phyloP scores from a whole-genome alignment of 2,797 vertebrate genomes.

The Galago senegalensis region DNA sequence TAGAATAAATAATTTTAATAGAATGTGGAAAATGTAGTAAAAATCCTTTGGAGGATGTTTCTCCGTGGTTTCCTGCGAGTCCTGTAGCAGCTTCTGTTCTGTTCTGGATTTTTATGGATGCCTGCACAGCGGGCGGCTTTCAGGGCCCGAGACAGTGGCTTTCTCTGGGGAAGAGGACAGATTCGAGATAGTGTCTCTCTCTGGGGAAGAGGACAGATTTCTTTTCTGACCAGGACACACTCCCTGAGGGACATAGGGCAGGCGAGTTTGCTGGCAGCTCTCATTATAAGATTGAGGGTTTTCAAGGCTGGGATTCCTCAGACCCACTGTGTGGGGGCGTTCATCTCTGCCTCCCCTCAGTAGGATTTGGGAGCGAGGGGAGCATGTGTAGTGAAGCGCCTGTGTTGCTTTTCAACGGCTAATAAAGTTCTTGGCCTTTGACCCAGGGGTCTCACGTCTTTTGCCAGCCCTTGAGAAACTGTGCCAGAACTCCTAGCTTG shows the following conservation, averaged over 20 bases:
- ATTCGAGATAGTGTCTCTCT: background rate
- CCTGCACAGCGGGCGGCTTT: background rate
- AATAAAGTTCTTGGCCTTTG: background rate
- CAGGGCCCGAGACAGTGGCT: background rate
- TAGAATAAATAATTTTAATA: slow-evolving; percentile 73
- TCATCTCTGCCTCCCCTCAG: rapidly evolving
- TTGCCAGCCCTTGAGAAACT: slow-evolving; percentile 24
- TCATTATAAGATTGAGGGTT: background rate
- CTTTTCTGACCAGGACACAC: background rate
- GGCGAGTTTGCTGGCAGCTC: background rate
- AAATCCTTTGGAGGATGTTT: background rate
- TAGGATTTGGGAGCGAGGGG: background rate
- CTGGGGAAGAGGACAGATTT: background rate
- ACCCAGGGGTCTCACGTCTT: background rate
- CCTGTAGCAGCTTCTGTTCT: background rate
- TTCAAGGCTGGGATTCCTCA: background rate
- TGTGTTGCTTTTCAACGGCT: background rate
- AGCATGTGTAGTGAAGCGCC: background rate
- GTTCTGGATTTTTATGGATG: background rate
- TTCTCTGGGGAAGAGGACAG: background rate
- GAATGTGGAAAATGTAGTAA: background rate
- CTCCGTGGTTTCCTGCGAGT: background rate
- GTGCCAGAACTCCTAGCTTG: background rate
- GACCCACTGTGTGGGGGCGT: background rate
- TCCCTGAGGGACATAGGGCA: background rate